phyloP scores from a whole-genome alignment of 2,797 vertebrate genomes.

The Sphaeramia orbicularis region DNA sequence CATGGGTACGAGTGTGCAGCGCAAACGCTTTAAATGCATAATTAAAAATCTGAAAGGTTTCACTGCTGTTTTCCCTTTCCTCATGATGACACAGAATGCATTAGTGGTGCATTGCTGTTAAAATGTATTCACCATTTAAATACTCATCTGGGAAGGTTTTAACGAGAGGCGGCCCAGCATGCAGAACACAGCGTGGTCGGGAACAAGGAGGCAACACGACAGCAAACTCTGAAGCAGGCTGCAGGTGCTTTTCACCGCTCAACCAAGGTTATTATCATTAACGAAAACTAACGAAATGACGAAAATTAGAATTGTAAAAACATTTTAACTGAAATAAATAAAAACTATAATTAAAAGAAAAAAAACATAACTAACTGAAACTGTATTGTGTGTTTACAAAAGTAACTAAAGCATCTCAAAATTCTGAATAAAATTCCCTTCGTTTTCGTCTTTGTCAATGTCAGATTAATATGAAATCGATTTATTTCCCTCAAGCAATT shows the following conservation, averaged over 20 bases:
- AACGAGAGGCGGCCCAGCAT: conserved; percentile 12
- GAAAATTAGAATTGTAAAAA: too few relatives aligned
- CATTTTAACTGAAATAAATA: too few relatives aligned
- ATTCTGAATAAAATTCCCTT: too few relatives aligned
- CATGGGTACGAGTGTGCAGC: conserved; percentile 2
- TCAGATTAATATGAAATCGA: too few relatives aligned
- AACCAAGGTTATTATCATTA: too few relatives aligned
- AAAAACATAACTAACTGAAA: too few relatives aligned
- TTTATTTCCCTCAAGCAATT: too few relatives aligned
- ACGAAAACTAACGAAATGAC: too few relatives aligned
- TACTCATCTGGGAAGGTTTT: conserved; percentile 38
- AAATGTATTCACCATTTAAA: conserved; percentile 40
- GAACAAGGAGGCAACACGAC: background rate
- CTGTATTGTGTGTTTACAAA: too few relatives aligned
- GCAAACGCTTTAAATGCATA: conserved; percentile 35
- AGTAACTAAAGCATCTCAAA: too few relatives aligned
- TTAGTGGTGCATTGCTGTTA: conserved; percentile 27
- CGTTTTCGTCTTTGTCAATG: too few relatives aligned
- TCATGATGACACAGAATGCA: conserved; percentile 25
- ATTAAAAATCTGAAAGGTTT: conserved; percentile 59
- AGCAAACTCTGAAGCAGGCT: background rate
- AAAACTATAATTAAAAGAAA: too few relatives aligned
- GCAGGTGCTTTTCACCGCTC: conserved; percentile 25
- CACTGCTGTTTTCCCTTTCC: conserved; percentile 28
- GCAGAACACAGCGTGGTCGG: background rate